Conservation (phyloP, 2,888 invertebrate genomes). For the Philopedon plagiatum region DNA sequence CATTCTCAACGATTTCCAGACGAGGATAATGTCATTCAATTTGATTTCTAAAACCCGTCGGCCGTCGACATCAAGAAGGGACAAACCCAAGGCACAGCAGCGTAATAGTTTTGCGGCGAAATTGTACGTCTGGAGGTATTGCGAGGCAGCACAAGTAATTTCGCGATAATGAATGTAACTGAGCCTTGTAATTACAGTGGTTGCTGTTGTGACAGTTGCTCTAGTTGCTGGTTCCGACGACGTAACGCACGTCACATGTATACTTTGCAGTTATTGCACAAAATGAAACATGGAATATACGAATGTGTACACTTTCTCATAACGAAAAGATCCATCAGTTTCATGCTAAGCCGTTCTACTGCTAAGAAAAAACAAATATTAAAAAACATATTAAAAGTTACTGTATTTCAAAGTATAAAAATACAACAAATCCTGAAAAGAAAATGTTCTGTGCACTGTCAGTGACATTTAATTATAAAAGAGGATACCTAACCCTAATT, state of each 20-base stretch:
- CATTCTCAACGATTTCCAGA: neutral
- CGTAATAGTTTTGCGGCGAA: slow-evolving; percentile 51
- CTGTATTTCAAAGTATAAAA: too few species aligned
- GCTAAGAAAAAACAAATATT: too few species aligned
- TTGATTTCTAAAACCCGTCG: slow-evolving; percentile 13
- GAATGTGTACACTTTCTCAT: too few species aligned
- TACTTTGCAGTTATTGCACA: slow-evolving; percentile 10
- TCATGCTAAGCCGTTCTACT: too few species aligned
- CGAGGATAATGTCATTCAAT: neutral
- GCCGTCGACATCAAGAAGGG: slow-evolving; percentile 23
- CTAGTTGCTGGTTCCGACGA: slow-evolving; percentile 54
- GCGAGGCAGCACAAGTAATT: slow-evolving; percentile 60
- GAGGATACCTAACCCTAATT: too few species aligned
- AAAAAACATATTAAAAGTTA: too few species aligned
- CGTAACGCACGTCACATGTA: slow-evolving; percentile 20
- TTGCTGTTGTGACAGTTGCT: slow-evolving; percentile 58
- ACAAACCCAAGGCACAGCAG: slow-evolving; percentile 44
- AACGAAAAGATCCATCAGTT: too few species aligned
- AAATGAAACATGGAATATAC: slow-evolving; percentile 2
- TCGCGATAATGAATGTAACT: slow-evolving; percentile 62
- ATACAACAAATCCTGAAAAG: too few species aligned
- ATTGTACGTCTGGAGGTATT: slow-evolving; percentile 54
- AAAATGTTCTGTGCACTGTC: too few species aligned
- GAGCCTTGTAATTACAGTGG: slow-evolving; percentile 60
- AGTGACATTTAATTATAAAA: too few species aligned